Percentiles rank a stretch among this genome's conserved stretches.
phyloP scores from a whole-genome alignment of 2,113 vertebrate species.

The Trogon melanurus region DNA sequence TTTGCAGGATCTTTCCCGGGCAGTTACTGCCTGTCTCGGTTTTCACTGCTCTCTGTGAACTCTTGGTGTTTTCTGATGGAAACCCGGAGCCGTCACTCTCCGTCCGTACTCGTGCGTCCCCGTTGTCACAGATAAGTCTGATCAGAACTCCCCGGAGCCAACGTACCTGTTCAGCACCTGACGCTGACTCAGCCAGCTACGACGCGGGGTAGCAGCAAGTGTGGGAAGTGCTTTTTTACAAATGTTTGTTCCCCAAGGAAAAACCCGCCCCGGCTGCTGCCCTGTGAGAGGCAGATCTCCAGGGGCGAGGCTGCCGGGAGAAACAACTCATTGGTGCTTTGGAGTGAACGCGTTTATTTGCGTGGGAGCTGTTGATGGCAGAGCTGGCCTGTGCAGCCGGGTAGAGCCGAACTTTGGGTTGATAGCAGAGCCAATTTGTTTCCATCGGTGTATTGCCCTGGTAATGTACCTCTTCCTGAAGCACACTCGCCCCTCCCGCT shows the following conservation, averaged over 20 bases:
- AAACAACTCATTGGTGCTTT: rapidly evolving
- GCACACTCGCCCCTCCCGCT: rapidly evolving
- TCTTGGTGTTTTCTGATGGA: not conserved
- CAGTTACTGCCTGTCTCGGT: rapidly evolving
- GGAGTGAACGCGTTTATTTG: not conserved
- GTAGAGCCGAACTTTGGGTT: rapidly evolving
- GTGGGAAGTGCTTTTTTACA: not conserved
- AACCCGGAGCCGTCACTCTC: not conserved
- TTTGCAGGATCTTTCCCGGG: not conserved
- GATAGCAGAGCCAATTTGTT: not conserved
- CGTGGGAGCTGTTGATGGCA: rapidly evolving
- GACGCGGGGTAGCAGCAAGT: rapidly evolving
- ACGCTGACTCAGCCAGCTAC: not conserved
- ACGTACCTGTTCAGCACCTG: not conserved
- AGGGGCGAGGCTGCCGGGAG: not conserved
- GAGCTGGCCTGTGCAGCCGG: not conserved
- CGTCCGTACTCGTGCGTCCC: rapidly evolving
- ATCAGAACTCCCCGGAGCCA: not conserved
- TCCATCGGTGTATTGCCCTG: not conserved
- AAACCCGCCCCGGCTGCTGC: not conserved
- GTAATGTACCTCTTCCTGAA: not conserved
- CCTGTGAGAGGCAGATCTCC: not conserved
- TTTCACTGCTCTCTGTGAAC: not conserved
- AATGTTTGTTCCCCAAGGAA: not conserved
- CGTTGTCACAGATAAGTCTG: not conserved